These are phyloP conservation scores for Drosophila kurseongensis DNA, from an alignment of 1,140 invertebrate species.

Conservation along the genomic window DNA sequence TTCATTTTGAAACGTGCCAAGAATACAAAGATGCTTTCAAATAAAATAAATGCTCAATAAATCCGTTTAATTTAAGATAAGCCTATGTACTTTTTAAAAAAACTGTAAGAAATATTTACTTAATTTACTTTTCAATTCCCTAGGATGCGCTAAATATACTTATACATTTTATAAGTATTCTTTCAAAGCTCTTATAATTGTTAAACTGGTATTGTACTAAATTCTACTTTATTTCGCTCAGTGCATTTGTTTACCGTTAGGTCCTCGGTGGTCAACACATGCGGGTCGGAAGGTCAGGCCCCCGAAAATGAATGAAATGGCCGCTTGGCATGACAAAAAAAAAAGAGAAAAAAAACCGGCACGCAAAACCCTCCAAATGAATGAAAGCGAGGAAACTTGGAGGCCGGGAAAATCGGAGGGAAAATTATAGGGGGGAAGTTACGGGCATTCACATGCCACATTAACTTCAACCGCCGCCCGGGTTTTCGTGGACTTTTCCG, in stretches of 20 bases:
- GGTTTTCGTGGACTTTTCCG: conserved; percentile 20
- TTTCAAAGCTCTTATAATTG: too few species aligned
- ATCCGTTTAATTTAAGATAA: too few species aligned
- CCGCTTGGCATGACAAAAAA: conserved; percentile 48
- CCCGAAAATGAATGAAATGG: conserved; percentile 51
- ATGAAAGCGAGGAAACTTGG: conserved; percentile 5
- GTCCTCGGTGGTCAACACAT: conserved; percentile 34
- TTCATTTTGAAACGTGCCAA: too few species aligned
- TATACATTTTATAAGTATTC: too few species aligned
- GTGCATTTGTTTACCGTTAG: conserved; percentile 52
- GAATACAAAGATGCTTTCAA: too few species aligned
- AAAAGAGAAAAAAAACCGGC: conserved; percentile 9
- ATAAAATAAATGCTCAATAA: too few species aligned
- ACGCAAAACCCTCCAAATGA: conserved; percentile 25
- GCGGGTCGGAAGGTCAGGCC: conserved; percentile 3
- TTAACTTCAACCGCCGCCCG: conserved; percentile 43
- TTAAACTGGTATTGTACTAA: neutral
- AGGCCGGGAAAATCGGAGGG: conserved; percentile 9
- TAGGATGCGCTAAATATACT: too few species aligned
- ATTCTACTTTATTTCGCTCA: neutral
- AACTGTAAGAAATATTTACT: too few species aligned
- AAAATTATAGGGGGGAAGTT: conserved; percentile 37
- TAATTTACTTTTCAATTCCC: too few species aligned
- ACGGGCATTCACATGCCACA: conserved; percentile 69
- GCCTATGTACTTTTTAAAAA: too few species aligned